Evolutionary conservation across 2,797 vertebrate genomes (phyloP).

Genomic region (Scarus forsteni): DNA sequence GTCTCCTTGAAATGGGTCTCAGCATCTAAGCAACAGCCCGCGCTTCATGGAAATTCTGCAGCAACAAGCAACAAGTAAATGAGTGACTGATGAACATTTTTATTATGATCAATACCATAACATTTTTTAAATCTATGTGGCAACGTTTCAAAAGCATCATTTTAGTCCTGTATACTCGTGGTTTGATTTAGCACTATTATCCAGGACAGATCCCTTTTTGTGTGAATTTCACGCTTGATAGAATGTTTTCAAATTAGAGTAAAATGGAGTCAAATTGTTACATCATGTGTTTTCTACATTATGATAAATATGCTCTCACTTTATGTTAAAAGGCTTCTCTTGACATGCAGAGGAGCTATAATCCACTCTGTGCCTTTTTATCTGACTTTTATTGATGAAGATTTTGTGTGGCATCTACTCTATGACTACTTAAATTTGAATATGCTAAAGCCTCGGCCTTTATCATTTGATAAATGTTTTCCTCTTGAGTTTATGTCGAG

Average conservation of each 20-base stretch:
- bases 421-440: conserved; percentile 67
- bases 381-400: conserved; percentile 75
- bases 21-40: background rate
- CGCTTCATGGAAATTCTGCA: background rate
- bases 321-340: conserved; percentile 62
- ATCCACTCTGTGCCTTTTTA: conserved; percentile 57
- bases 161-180: background rate
- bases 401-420: conserved; percentile 73
- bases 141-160: background rate
- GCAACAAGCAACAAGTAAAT: too few species aligned
- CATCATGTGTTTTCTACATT: conserved; percentile 67
- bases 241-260: conserved; percentile 54
- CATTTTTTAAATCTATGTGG: background rate
- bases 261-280: conserved; percentile 65
- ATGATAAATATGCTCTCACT: conserved; percentile 74
- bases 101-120: background rate
- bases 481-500: conserved; percentile 72
- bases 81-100: background rate
- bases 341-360: conserved; percentile 61
- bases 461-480: conserved; percentile 78
- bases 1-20: background rate
- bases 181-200: conserved; percentile 6
- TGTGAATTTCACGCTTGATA: conserved; percentile 28
- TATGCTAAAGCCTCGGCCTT: conserved; percentile 65
- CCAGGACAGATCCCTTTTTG: background rate